A percentile compares a stretch with the other conserved stretches of the same genome.
Conservation (phyloP, 2,113 vertebrate species). For the Albula goreensis region DNA sequence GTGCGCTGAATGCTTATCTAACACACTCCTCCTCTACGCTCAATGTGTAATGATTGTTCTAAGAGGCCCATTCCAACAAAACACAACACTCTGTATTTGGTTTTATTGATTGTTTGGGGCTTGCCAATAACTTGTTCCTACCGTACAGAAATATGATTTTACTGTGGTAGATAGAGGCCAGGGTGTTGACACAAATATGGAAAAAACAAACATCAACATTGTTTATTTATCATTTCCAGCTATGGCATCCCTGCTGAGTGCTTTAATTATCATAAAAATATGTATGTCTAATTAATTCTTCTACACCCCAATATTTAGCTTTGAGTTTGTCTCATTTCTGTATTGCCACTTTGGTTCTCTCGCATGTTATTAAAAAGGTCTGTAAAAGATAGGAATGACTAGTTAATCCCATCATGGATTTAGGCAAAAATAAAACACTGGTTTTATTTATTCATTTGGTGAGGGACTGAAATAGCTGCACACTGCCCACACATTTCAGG, state of each 20-base stretch:
- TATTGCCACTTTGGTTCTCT: background rate
- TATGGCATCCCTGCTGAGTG: background rate
- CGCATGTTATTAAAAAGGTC: too few species aligned
- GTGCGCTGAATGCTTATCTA: too few species aligned
- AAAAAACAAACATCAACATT: background rate
- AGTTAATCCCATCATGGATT: too few species aligned
- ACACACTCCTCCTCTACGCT: too few species aligned
- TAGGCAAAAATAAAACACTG: too few species aligned
- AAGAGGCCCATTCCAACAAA: background rate
- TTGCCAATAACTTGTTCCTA: background rate
- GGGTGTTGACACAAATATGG: background rate
- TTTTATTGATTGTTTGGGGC: background rate
- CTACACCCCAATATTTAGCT: background rate
- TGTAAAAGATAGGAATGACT: too few species aligned
- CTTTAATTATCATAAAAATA: background rate
- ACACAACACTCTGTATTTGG: background rate
- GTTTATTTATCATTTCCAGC: background rate
- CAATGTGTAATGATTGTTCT: background rate
- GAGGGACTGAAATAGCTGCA: too few species aligned
- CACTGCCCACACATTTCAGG: too few species aligned
- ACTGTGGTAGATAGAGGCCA: background rate
- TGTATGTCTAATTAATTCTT: background rate
- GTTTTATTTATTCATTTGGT: too few species aligned
- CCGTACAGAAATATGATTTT: background rate
- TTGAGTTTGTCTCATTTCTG: background rate